Conservation (phyloP, 2,113 vertebrate species). For the Psittacula cyanocephala region DNA sequence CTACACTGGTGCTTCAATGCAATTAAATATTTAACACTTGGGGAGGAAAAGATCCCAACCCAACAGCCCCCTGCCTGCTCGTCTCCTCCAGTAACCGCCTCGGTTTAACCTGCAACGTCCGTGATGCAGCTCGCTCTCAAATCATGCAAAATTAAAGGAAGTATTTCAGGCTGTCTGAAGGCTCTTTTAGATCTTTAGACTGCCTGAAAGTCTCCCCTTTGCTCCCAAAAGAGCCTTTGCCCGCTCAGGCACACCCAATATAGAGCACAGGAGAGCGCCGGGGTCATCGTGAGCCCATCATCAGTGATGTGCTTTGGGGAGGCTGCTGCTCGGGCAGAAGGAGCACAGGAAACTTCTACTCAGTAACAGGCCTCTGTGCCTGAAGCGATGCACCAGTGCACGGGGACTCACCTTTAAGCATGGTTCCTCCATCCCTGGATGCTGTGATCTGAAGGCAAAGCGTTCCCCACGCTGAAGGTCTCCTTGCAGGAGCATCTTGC, state of each 20-base stretch:
- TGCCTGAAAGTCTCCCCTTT: neutral
- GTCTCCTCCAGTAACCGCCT: neutral
- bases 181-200: neutral
- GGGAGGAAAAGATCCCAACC: neutral
- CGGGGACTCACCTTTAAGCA: neutral
- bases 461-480: neutral
- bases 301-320: accelerated
- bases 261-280: neutral
- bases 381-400: neutral
- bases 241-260: neutral
- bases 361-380: neutral
- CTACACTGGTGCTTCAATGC: neutral
- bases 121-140: neutral
- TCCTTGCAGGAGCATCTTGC: accelerated
- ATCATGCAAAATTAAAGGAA: constrained; percentile 33
- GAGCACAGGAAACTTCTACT: neutral
- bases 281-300: neutral
- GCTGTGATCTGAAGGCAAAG: accelerated
- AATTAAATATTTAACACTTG: constrained; percentile 51
- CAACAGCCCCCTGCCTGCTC: neutral
- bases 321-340: neutral
- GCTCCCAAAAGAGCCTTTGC: neutral
- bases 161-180: neutral
- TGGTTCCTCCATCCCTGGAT: accelerated
- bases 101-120: neutral